These are phyloP conservation scores for Pollicipes pollicipes DNA, from an alignment of 1,140 invertebrate genomes.

Conservation along the genomic window DNA sequence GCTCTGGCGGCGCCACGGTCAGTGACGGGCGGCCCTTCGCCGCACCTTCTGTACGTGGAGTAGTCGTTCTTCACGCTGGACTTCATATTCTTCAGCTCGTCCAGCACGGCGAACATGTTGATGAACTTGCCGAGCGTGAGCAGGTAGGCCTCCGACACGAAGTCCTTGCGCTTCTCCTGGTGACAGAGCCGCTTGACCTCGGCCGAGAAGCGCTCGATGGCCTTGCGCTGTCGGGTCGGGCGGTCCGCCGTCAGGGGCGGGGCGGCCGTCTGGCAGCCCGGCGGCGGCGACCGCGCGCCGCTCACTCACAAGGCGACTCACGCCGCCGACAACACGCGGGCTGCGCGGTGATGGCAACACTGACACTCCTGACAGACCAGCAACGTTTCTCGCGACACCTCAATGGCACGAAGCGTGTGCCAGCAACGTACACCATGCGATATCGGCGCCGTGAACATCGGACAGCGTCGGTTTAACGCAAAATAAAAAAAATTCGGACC, in stretches of 20 bases:
- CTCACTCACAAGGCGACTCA: no score
- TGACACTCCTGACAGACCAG: no score
- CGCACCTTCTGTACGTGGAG: slow-evolving; percentile 81
- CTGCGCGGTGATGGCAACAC: no score
- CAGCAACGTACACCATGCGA: no score
- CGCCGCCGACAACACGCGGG: no score
- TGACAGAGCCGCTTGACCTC: slow-evolving; percentile 93
- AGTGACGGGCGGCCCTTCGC: not conserved
- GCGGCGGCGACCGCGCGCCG: no score
- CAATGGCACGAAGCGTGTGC: no score
- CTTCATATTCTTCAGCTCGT: slow-evolving; percentile 99
- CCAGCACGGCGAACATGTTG: slow-evolving; percentile 98
- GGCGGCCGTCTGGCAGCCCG: not conserved
- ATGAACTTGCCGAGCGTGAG: slow-evolving; percentile 98
- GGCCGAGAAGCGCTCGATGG: slow-evolving; percentile 86
- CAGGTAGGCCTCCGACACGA: slow-evolving; percentile 96
- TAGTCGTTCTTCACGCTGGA: slow-evolving; percentile 99
- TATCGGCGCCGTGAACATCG: no score
- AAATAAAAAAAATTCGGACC: not conserved
- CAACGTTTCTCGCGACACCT: no score
- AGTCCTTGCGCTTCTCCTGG: slow-evolving; percentile 91
- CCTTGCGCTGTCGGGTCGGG: slow-evolving; percentile 53
- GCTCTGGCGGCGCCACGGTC: no score
- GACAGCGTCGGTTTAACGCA: no score
- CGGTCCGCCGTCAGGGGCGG: not conserved